These are phyloP conservation scores for Allophyes oxyacanthae DNA, from an alignment of 2,888 invertebrate species.

Conservation along the genomic window DNA sequence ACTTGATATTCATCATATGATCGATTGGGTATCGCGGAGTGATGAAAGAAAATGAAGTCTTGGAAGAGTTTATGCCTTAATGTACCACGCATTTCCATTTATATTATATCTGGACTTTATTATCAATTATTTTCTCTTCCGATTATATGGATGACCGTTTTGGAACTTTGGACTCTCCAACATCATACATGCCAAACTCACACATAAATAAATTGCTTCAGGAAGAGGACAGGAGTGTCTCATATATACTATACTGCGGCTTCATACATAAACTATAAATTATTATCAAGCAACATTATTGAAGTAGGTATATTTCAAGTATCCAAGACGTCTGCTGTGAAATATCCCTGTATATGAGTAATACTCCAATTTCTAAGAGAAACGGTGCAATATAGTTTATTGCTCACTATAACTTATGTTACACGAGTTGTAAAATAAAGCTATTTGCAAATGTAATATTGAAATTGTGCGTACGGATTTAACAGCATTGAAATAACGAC, in stretches of 20 bases:
- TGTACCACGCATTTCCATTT: constrained; percentile 3
- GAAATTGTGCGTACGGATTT: constrained; percentile 24
- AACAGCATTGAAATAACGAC: constrained; percentile 16
- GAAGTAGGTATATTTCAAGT: background rate
- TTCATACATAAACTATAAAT: background rate
- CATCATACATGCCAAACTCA: background rate
- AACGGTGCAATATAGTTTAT: constrained; percentile 27
- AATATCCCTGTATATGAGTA: constrained; percentile 5
- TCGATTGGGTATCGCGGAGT: constrained; percentile 23
- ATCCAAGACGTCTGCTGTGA: background rate
- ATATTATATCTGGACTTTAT: background rate
- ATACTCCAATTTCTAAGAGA: constrained; percentile 6
- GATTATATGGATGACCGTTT: background rate
- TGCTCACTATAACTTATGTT: constrained; percentile 11
- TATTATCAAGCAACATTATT: constrained; percentile 2
- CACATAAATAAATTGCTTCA: too few relatives aligned
- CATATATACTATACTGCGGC: too few relatives aligned
- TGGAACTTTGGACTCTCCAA: background rate
- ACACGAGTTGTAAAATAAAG: constrained; percentile 29
- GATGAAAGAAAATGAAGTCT: background rate
- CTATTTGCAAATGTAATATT: constrained; percentile 39
- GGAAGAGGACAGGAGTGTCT: background rate
- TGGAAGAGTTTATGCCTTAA: constrained; percentile 1
- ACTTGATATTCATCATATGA: constrained; percentile 73
- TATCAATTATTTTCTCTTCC: background rate